Evolutionary conservation across 2,888 invertebrate species (phyloP).

Genomic region (Hirudinaria manillensis): DNA sequence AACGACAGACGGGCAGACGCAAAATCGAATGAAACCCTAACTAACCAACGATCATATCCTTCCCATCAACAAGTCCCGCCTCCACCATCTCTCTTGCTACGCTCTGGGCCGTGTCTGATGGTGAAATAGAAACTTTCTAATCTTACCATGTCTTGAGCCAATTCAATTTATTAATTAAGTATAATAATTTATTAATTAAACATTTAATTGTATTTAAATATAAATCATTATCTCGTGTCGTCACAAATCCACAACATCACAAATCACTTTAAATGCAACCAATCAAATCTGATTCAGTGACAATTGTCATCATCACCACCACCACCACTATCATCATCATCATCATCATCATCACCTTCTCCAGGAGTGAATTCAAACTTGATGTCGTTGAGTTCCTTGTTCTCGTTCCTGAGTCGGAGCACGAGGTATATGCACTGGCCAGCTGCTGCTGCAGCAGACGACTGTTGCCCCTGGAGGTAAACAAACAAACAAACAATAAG

Average conservation of each 20-base stretch:
- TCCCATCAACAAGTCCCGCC: conserved; percentile 84
- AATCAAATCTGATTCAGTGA: too few species aligned
- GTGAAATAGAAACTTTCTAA: not conserved
- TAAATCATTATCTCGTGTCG: too few species aligned
- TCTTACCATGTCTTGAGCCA: not conserved
- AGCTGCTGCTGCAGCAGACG: conserved; percentile 10
- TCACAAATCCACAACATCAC: too few species aligned
- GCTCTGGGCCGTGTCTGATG: conserved; percentile 67
- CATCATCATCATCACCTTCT: conserved; percentile 55
- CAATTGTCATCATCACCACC: not conserved
- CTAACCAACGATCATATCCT: conserved; percentile 72
- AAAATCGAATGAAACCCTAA: conserved; percentile 3
- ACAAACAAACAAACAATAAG: not conserved
- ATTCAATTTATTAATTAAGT: too few species aligned
- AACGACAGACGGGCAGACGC: too few species aligned
- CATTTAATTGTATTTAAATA: not conserved
- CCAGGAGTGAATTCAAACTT: conserved; percentile 90
- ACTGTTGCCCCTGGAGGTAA: not conserved
- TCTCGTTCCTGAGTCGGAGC: conserved; percentile 66
- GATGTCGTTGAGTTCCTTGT: conserved; percentile 89
- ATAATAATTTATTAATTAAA: too few species aligned
- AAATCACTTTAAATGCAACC: too few species aligned
- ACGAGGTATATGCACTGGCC: conserved; percentile 43
- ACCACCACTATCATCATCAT: conserved; percentile 20
- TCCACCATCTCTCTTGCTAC: conserved; percentile 89